Evolutionary conservation across 2,888 invertebrate genomes (phyloP).

Genomic region (Theristus sp.): DNA sequence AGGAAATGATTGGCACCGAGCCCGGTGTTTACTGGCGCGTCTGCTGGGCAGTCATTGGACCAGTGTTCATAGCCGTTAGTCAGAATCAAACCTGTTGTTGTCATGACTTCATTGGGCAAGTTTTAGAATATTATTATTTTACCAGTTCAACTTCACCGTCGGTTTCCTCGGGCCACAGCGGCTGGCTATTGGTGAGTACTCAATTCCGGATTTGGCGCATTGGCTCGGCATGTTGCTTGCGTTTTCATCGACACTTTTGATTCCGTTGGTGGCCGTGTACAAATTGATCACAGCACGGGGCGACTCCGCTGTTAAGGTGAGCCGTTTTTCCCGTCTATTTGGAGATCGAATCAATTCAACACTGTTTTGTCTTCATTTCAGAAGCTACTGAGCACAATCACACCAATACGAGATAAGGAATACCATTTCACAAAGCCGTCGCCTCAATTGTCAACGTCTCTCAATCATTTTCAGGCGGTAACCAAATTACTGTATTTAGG

Average conservation of each 20-base stretch:
- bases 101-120: too few relatives aligned
- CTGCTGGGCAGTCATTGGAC: constrained; percentile 85
- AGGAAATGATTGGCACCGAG: constrained; percentile 84
- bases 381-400: too few relatives aligned
- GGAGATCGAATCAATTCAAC: too few relatives aligned
- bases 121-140: too few relatives aligned
- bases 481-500: too few relatives aligned
- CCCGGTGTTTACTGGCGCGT: constrained; percentile 87
- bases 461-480: too few relatives aligned
- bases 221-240: constrained; percentile 34
- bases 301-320: constrained; percentile 15
- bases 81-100: not conserved
- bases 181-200: not conserved
- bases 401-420: too few relatives aligned
- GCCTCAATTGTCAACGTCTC: too few relatives aligned
- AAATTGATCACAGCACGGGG: constrained; percentile 50
- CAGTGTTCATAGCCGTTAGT: constrained; percentile 60
- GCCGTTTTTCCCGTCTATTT: too few relatives aligned
- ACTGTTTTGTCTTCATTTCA: too few relatives aligned
- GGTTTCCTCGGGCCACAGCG: not conserved
- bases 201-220: constrained; percentile 30
- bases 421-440: too few relatives aligned
- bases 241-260: constrained; percentile 35
- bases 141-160: not conserved
- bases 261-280: constrained; percentile 42